Percentiles rank a stretch among this genome's conserved stretches.
Evolutionary conservation across 2,888 invertebrate species (phyloP).

Genomic region (Aphrophora alni): DNA sequence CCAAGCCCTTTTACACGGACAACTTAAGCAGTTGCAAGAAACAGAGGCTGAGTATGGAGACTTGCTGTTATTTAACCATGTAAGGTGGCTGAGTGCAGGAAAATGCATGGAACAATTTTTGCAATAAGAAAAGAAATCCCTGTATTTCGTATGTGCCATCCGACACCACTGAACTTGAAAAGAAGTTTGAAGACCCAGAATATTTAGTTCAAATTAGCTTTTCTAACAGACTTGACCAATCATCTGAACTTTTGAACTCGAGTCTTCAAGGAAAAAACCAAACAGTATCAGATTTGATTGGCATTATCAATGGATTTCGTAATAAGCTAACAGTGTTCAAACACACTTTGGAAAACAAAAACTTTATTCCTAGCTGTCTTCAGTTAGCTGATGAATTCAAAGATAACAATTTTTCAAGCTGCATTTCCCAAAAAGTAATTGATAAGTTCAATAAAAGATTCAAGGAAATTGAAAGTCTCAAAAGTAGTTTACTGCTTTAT

Average conservation of each 20-base stretch:
- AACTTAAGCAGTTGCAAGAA: slow-evolving; percentile 43
- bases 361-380: not conserved
- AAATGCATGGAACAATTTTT: not conserved
- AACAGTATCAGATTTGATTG: not conserved
- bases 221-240: not conserved
- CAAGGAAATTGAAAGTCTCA: too few relatives aligned
- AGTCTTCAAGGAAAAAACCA: not conserved
- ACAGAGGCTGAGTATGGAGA: slow-evolving; percentile 40
- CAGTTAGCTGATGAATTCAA: too few relatives aligned
- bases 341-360: not conserved
- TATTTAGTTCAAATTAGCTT: not conserved
- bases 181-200: not conserved
- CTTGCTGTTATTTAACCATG: slow-evolving; percentile 45
- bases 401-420: too few relatives aligned
- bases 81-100: slow-evolving; percentile 44
- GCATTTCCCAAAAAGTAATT: too few relatives aligned
- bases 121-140: not conserved
- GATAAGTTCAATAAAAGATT: too few relatives aligned
- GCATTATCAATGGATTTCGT: not conserved
- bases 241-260: not conserved
- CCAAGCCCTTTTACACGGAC: slow-evolving; percentile 34
- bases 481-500: not conserved
- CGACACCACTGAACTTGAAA: not conserved
- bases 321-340: not conserved
- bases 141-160: not conserved